Percentiles rank a stretch among this genome's conserved stretches.
phyloP scores from a whole-genome alignment of 2,113 vertebrate species.

The Forbesichthys agassizii region DNA sequence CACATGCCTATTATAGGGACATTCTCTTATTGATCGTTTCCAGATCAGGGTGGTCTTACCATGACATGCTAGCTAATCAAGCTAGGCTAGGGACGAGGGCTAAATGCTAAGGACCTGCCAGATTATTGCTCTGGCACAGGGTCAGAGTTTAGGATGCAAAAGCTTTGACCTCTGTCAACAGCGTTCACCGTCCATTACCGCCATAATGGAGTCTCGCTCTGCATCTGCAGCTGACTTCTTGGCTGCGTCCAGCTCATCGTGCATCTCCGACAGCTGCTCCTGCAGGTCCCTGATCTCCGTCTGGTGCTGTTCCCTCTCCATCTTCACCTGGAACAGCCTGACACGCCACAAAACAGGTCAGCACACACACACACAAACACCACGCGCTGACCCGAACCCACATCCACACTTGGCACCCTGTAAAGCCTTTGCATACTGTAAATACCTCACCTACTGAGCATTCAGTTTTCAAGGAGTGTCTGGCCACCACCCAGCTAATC shows the following conservation, averaged over 20 bases:
- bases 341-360: slow-evolving; percentile 43
- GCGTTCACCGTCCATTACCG: slow-evolving; percentile 71
- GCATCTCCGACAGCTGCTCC: slow-evolving; percentile 98
- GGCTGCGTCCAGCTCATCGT: slow-evolving; percentile 90
- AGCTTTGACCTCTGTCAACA: neutral
- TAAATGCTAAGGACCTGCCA: neutral
- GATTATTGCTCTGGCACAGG: too few relatives aligned
- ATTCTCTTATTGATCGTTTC: too few relatives aligned
- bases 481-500: slow-evolving; percentile 32
- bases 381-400: slow-evolving; percentile 50
- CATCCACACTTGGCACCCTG: slow-evolving; percentile 38
- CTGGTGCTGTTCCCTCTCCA: slow-evolving; percentile 94
- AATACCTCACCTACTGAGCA: slow-evolving; percentile 18
- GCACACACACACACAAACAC: slow-evolving; percentile 13
- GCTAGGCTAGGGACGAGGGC: neutral
- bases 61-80: neutral
- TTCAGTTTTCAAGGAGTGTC: slow-evolving; percentile 27
- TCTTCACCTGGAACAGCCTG: slow-evolving; percentile 96
- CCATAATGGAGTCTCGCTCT: slow-evolving; percentile 84
- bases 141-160: too few relatives aligned
- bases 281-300: slow-evolving; percentile 96
- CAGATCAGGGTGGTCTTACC: too few relatives aligned
- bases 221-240: slow-evolving; percentile 79
- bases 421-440: slow-evolving; percentile 13
- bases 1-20: too few relatives aligned